phyloP scores from a whole-genome alignment of 2,888 invertebrate species.

The Sphaerophoria taeniata region DNA sequence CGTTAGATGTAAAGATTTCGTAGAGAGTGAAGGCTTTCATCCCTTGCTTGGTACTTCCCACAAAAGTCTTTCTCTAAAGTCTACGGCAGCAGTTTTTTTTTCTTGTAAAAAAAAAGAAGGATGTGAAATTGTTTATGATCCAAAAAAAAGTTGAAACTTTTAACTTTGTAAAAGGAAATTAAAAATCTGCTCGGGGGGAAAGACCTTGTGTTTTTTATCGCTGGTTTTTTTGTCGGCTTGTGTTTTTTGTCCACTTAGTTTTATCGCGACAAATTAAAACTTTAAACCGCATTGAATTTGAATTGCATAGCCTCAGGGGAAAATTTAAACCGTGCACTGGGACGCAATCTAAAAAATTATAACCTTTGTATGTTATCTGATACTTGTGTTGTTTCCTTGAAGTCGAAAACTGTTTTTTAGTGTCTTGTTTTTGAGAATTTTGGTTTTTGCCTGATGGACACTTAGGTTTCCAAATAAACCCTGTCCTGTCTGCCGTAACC shows the following conservation, averaged over 20 bases:
- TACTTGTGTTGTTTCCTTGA: slow-evolving; percentile 59
- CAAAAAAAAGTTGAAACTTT: slow-evolving; percentile 61
- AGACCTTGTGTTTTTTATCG: slow-evolving; percentile 35
- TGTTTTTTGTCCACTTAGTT: slow-evolving; percentile 25
- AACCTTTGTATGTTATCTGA: slow-evolving; percentile 65
- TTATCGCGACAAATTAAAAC: slow-evolving; percentile 72
- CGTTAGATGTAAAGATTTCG: slow-evolving; percentile 75
- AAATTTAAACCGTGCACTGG: slow-evolving; percentile 26
- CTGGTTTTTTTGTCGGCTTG: slow-evolving; percentile 7
- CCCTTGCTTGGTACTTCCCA: slow-evolving; percentile 45
- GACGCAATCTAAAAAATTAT: slow-evolving; percentile 47
- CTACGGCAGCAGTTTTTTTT: neutral
- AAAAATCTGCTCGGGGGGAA: slow-evolving; percentile 58
- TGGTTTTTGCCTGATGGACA: too few relatives aligned
- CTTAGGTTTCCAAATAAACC: too few relatives aligned
- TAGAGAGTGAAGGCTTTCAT: slow-evolving; percentile 45
- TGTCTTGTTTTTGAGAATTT: too few relatives aligned
- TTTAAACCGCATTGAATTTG: slow-evolving; percentile 68
- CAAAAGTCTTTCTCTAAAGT: neutral
- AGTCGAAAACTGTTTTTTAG: too few relatives aligned
- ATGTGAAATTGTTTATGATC: slow-evolving; percentile 65
- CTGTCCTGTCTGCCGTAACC: too few relatives aligned
- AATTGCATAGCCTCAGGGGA: slow-evolving; percentile 56
- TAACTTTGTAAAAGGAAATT: too few relatives aligned
- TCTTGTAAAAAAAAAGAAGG: neutral